A percentile compares a stretch with the other conserved stretches of the same genome.
Evolutionary conservation across 2,888 invertebrate genomes (phyloP).

Genomic region (Ariolimax columbianus): DNA sequence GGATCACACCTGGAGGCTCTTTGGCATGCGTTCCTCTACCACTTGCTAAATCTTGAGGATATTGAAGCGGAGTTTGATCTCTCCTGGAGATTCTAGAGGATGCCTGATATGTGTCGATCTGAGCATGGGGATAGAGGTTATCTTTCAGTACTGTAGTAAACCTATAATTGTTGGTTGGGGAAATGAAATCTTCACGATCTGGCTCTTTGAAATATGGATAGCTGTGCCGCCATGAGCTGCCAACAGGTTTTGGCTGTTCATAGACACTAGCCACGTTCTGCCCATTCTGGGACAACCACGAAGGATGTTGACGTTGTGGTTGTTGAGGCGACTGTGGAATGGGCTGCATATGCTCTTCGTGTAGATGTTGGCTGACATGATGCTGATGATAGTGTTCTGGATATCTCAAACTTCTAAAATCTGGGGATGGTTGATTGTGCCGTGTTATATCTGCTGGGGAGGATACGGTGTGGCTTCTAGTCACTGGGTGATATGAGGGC

Average conservation of each 20-base stretch:
- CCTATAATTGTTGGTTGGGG: constrained; percentile 18
- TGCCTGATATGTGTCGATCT: too few relatives aligned
- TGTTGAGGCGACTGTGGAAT: background rate
- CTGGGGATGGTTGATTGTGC: background rate
- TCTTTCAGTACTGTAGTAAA: constrained; percentile 34
- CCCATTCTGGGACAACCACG: background rate
- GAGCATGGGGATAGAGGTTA: background rate
- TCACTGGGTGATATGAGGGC: background rate
- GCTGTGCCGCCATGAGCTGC: background rate
- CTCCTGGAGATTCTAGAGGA: too few relatives aligned
- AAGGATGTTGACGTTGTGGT: background rate
- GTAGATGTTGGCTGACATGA: background rate
- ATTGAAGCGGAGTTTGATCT: background rate
- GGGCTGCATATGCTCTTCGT: background rate
- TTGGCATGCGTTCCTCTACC: background rate
- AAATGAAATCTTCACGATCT: background rate
- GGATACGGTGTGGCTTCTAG: background rate
- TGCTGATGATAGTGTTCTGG: background rate
- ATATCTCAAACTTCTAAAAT: background rate
- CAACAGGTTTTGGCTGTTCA: constrained; percentile 28
- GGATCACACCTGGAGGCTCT: background rate
- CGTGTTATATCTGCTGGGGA: background rate
- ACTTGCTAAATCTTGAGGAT: background rate
- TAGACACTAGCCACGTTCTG: background rate
- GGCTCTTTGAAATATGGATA: constrained; percentile 11